These are phyloP conservation scores for Galago senegalensis DNA, from an alignment of 2,797 vertebrate species.

Conservation along the genomic window DNA sequence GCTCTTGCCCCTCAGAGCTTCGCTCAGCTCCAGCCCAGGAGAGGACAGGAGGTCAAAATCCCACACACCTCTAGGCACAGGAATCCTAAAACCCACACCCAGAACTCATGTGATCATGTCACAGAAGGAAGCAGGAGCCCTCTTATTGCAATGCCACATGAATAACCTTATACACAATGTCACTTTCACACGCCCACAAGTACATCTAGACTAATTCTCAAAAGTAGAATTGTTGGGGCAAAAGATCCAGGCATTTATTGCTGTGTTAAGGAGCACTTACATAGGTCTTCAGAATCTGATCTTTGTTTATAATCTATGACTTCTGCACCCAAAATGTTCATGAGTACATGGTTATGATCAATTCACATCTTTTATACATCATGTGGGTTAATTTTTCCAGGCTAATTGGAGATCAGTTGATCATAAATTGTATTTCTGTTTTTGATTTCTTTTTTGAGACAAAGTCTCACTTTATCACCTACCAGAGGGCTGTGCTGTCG, in stretches of 20 bases:
- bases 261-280: neutral
- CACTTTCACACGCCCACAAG: neutral
- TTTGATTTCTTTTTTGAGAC: no score
- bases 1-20: neutral
- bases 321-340: slow-evolving; percentile 22
- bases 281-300: slow-evolving; percentile 19
- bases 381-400: slow-evolving; percentile 1
- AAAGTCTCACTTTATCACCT: no score
- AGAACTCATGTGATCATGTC: neutral
- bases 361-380: neutral
- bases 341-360: neutral
- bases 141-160: neutral
- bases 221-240: neutral
- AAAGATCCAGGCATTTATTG: neutral
- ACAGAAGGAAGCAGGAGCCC: neutral
- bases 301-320: slow-evolving; percentile 7
- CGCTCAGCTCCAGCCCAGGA: neutral
- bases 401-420: neutral
- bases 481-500: no score
- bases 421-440: neutral
- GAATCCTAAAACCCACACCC: neutral
- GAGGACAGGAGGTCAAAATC: neutral
- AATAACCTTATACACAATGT: neutral
- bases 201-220: neutral
- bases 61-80: neutral